Evolutionary conservation across 2,797 vertebrate genomes (phyloP), one percentile per base, ranked within the genome.

Genomic region (Melanotaenia parkinsoni): DNA sequence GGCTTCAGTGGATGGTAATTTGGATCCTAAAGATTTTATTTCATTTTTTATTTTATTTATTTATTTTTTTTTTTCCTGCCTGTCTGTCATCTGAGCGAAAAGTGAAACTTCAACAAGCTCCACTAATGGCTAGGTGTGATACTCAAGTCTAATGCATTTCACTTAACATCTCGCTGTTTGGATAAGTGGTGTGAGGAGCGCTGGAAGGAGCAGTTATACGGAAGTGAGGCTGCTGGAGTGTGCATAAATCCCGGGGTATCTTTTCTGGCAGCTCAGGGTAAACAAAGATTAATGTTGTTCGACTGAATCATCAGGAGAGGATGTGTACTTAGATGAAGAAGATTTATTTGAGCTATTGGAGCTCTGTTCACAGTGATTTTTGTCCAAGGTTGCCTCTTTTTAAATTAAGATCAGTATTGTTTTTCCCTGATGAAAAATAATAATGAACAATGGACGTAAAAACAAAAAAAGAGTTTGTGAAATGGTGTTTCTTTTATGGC

Each of bases 221-320:
- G 14, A 78, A 85, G 70, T 64, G 72, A 78, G 73, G 82, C 71
- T 67, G 70, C 32, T 13, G 70, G 72, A 78, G 80, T 54, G 62
- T 65, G 79, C 77, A 81, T 91, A 81, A 91, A 90, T 90, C 86
- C 88, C 84, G n/a, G 43, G 84, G 72, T 70, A 56, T 79, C 63
- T 63, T 74, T 61, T 18, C 70, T 74, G 82, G 75, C 84, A 79
- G 84, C 83, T 70, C 64, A 10, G 67, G 76, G 85, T 88, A 88
- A 89, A 90, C 82, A 84, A 72, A 82, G 86, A 92, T 88, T 84
- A 88, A 91, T 90, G 84, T 71, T 75, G 38, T 82, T 87, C 66
- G 58, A 81, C 82, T 38, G 60, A 66, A 66, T 59, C 72, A 70
- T 89, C 79, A 72, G 64, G 47, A 77, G 79, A 58, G 57, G 73